These are phyloP conservation scores for Xiphophorus hellerii DNA, from an alignment of 2,113 vertebrate species.

Conservation along the genomic window DNA sequence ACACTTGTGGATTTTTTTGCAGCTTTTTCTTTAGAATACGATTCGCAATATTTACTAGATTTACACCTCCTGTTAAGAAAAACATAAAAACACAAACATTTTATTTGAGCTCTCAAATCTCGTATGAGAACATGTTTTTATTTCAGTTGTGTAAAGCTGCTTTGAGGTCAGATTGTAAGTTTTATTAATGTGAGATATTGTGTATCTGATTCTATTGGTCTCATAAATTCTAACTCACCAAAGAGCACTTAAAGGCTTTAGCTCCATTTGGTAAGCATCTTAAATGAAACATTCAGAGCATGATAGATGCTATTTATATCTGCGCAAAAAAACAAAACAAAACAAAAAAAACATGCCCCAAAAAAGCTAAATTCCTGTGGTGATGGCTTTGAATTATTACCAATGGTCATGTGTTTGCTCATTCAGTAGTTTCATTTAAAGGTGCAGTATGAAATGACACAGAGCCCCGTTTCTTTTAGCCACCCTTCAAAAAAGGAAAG, in stretches of 20 bases:
- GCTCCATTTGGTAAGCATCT: not conserved
- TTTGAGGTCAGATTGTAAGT: not conserved
- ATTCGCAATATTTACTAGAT: not conserved
- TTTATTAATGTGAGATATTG: not conserved
- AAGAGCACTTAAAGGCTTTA: not conserved
- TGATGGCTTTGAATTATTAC: not conserved
- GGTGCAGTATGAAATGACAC: not conserved
- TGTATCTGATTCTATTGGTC: not conserved
- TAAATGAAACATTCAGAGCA: not conserved
- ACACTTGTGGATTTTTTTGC: not conserved
- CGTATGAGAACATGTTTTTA: not conserved
- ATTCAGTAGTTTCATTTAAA: not conserved
- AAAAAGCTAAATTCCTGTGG: not conserved
- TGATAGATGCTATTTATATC: not conserved
- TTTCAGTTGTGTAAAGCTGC: not conserved
- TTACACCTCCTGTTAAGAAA: not conserved
- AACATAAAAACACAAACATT: not conserved
- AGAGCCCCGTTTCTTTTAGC: not conserved
- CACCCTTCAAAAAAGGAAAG: not conserved
- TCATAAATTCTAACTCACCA: not conserved
- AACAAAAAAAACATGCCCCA: not conserved
- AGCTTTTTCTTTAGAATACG: not conserved
- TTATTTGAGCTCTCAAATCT: not conserved
- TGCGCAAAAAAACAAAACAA: not conserved
- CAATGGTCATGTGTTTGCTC: not conserved